phyloP scores from a whole-genome alignment of 1,140 invertebrate genomes.

The Sitophilus oryzae region DNA sequence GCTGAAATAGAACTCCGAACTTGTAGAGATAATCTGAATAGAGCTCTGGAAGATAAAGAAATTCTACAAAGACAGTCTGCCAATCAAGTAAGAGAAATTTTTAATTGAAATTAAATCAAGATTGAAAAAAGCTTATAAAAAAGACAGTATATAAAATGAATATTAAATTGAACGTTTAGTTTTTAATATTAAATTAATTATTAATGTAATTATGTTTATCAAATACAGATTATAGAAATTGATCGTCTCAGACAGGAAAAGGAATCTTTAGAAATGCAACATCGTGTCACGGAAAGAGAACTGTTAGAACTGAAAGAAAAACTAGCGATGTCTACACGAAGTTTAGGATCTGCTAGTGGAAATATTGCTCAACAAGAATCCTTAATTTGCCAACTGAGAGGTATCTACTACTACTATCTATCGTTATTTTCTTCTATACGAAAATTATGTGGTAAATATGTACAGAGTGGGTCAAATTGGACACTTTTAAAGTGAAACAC shows the following conservation, averaged over 20 bases:
- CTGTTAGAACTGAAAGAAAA: conserved; percentile 61
- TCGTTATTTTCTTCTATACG: not conserved
- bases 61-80: conserved; percentile 62
- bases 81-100: conserved; percentile 51
- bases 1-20: conserved; percentile 60
- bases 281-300: conserved; percentile 59
- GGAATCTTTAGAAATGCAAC: conserved; percentile 59
- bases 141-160: too few species aligned
- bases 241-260: conserved; percentile 65
- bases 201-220: too few species aligned
- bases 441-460: too few species aligned
- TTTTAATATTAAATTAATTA: too few species aligned
- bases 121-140: too few species aligned
- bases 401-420: conserved; percentile 41
- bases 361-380: conserved; percentile 63
- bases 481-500: too few species aligned
- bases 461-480: too few species aligned
- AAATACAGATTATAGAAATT: conserved; percentile 49
- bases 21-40: conserved; percentile 59
- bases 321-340: conserved; percentile 55
- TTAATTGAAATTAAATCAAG: too few species aligned
- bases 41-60: conserved; percentile 59
- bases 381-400: conserved; percentile 60
- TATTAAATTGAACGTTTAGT: too few species aligned
- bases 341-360: conserved; percentile 57